phyloP scores from a whole-genome alignment of 2,113 vertebrate species.

The Fukomys damarensis region DNA sequence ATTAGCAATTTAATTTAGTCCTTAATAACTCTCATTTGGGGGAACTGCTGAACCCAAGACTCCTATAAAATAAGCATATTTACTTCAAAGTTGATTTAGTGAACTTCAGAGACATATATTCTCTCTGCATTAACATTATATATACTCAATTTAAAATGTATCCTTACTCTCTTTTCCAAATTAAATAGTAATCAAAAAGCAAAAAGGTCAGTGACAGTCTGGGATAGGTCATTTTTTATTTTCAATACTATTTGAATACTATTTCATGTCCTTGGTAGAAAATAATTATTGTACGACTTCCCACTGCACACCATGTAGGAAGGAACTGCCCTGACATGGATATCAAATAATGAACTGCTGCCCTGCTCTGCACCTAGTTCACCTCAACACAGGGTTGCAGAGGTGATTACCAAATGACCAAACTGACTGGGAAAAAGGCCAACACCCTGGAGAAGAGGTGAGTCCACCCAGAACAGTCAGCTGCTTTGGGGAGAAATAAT shows the following conservation, averaged over 20 bases:
- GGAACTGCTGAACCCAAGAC: not conserved
- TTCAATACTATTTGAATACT: not conserved
- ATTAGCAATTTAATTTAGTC: not conserved
- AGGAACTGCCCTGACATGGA: not conserved
- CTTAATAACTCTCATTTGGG: slow-evolving; percentile 32
- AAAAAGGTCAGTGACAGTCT: not conserved
- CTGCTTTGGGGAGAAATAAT: not conserved
- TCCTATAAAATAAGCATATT: not conserved
- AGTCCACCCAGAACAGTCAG: not conserved
- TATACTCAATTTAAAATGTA: slow-evolving; percentile 33
- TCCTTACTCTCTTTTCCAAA: not conserved
- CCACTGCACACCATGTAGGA: not conserved
- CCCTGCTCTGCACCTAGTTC: not conserved
- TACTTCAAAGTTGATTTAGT: not conserved
- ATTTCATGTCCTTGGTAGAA: not conserved
- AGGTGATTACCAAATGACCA: not conserved
- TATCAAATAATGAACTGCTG: not conserved
- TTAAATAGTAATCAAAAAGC: not conserved
- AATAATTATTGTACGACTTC: not conserved
- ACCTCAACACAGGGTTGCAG: not conserved
- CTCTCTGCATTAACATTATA: not conserved
- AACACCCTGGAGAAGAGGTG: not conserved
- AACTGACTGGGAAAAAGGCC: not conserved
- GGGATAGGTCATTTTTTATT: not conserved
- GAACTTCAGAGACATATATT: not conserved